These are phyloP conservation scores for Gonioctena quinquepunctata DNA, from an alignment of 1,140 invertebrate genomes.

Conservation along the genomic window DNA sequence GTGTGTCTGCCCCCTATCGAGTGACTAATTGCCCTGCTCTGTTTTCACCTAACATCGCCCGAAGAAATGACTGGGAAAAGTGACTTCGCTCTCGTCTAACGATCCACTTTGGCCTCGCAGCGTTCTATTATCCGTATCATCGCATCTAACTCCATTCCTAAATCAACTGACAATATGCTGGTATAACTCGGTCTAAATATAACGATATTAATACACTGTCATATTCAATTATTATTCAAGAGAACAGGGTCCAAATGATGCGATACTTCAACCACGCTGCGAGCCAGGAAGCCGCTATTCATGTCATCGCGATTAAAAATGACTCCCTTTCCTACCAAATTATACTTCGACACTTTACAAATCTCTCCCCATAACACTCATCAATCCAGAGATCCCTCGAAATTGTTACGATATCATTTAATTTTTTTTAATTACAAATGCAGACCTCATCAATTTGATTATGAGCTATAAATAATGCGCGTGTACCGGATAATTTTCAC, in stretches of 20 bases:
- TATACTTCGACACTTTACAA: conserved; percentile 51
- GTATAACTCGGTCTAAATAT: conserved; percentile 30
- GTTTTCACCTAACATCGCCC: background rate
- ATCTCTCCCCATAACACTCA: conserved; percentile 41
- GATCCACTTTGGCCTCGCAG: background rate
- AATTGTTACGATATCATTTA: background rate
- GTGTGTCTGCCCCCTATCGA: background rate
- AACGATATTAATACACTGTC: conserved; percentile 39
- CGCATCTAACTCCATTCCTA: background rate
- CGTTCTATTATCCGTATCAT: background rate
- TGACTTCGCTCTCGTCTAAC: background rate
- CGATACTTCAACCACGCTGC: conserved; percentile 38
- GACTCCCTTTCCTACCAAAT: conserved; percentile 44
- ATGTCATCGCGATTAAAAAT: conserved; percentile 48
- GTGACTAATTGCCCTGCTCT: background rate
- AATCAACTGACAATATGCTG: conserved; percentile 36
- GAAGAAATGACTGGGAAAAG: background rate
- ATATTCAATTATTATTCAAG: conserved; percentile 42
- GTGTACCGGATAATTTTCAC: background rate
- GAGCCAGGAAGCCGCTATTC: conserved; percentile 40
- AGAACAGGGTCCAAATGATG: conserved; percentile 35
- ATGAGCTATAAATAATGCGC: background rate
- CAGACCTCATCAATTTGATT: background rate
- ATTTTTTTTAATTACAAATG: background rate
- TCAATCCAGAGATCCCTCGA: conserved; percentile 32